Evolutionary conservation across 2,888 invertebrate genomes (phyloP).

Genomic region (Spialia ferax): DNA sequence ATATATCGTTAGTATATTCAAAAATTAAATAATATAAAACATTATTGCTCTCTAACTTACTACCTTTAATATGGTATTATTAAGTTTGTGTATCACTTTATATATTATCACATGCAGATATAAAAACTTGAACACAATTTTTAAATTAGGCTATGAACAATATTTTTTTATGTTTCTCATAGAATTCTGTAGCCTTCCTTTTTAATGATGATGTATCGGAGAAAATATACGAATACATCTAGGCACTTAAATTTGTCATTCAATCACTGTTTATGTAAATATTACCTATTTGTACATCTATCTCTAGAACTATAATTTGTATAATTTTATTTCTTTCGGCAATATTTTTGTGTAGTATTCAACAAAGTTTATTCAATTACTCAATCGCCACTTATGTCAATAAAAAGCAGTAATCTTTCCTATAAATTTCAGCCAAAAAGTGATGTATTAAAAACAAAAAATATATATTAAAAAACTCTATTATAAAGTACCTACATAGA

Average conservation of each 20-base stretch:
- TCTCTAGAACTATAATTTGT: no score
- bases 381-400: no score
- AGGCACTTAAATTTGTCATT: conserved; percentile 8
- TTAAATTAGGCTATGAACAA: not conserved
- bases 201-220: not conserved
- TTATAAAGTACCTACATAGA: no score
- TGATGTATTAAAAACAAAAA: no score
- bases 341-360: no score
- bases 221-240: conserved; percentile 1
- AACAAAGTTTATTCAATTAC: no score
- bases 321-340: no score
- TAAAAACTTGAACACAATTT: conserved; percentile 4
- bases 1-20: not conserved
- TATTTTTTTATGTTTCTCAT: not conserved
- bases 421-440: no score
- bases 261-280: not conserved
- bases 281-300: not conserved
- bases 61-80: not conserved
- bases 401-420: no score
- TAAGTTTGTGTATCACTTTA: conserved; percentile 4
- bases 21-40: not conserved
- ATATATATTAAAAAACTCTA: no score
- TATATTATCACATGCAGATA: conserved; percentile 6
- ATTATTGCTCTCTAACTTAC: not conserved
- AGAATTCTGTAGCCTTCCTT: not conserved